Evolutionary conservation across 2,113 vertebrate genomes (phyloP), one percentile per base, ranked within the genome.

Genomic region (Toxotes jaculatrix): DNA sequence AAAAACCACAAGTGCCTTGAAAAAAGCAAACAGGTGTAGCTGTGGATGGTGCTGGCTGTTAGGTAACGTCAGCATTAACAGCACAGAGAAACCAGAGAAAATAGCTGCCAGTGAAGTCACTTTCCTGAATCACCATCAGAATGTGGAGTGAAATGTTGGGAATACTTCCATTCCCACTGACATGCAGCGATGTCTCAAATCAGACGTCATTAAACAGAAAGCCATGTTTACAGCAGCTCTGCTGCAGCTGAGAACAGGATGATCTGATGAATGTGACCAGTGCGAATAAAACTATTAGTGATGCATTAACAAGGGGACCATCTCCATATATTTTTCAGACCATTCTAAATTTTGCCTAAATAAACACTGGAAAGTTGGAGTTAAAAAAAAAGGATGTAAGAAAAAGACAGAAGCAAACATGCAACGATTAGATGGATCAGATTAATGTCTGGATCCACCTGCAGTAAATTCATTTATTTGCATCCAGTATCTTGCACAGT

Each of bases 21-120:
- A 3, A 12, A 76, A 56, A 63, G 31, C 45, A 43, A 32, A 16
- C n/a, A 77, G 56, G 67, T 49, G 19, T 53, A 49, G 61, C n/a
- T n/a, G n/a, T n/a, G n/a, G n/a, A 71, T 75, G 17, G 47, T 68
- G 76, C 51, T 59, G 67, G 57, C 56, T 40, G 61, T 2, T 36
- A 23, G 23, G 38, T 79, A 51, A 79, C 4, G 19, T 69, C 32
- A 31, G 27, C 34, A 19, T 51, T 51, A 51, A 6, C 1, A n/a
- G n/a, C 19, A 13, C 23, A n/a, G n/a, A n/a, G n/a, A 16, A 17
- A 8, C 5, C 59, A 17, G 62, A 60, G 62, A 57, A 63, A 83
- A 61, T 7, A 21, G 57, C 66, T 38, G 67, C 51, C 23, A 38
- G 67, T 17, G 60, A 69, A 57, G 57, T 7, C 47, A 14, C 63